phyloP scores from a whole-genome alignment of 2,888 invertebrate species.

The Drosophila cracens region DNA sequence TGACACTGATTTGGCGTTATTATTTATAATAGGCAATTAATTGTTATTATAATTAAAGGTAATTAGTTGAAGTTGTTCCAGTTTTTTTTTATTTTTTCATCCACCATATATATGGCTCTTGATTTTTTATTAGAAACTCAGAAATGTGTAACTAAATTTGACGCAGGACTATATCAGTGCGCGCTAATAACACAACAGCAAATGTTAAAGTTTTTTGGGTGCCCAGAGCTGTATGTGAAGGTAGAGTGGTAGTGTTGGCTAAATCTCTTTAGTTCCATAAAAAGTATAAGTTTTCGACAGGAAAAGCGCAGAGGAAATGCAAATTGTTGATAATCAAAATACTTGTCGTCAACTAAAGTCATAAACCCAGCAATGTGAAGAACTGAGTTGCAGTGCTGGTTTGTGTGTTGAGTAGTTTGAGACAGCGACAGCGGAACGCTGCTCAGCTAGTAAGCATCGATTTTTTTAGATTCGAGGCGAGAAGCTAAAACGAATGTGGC shows the following conservation, averaged over 20 bases:
- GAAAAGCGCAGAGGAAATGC: constrained; percentile 21
- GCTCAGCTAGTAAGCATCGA: constrained; percentile 36
- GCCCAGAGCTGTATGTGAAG: constrained; percentile 11
- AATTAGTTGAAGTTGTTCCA: background rate
- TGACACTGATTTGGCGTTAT: background rate
- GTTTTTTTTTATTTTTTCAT: background rate
- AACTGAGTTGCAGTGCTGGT: constrained; percentile 12
- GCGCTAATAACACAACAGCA: constrained; percentile 11
- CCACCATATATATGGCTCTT: background rate
- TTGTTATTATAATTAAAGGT: background rate
- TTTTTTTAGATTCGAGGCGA: constrained; percentile 26
- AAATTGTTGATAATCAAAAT: constrained; percentile 8
- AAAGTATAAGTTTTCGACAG: constrained; percentile 26
- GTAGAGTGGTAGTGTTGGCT: constrained; percentile 15
- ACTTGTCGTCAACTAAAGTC: constrained; percentile 11
- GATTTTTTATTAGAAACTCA: background rate
- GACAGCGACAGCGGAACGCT: constrained; percentile 13
- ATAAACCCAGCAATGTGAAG: constrained; percentile 40
- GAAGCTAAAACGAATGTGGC: constrained; percentile 24
- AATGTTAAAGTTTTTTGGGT: constrained; percentile 16
- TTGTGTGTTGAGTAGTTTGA: constrained; percentile 30
- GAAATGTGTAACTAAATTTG: background rate
- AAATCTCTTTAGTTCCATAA: constrained; percentile 15
- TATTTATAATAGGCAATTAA: background rate
- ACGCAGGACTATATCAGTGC: background rate